These are phyloP conservation scores for Nothobranchius furzeri DNA, from an alignment of 2,113 vertebrate genomes.

Conservation along the genomic window DNA sequence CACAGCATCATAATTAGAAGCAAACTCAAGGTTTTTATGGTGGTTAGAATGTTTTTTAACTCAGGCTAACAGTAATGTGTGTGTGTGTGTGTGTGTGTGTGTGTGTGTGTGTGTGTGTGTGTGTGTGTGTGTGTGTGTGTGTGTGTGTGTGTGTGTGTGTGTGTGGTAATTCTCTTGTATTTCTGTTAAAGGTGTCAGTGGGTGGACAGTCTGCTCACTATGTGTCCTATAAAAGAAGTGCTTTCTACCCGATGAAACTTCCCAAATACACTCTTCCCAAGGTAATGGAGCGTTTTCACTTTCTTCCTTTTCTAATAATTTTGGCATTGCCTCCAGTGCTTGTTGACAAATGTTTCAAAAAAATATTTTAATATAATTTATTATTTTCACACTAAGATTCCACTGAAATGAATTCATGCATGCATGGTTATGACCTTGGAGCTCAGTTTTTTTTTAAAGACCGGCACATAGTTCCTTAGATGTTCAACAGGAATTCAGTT, in stretches of 20 bases:
- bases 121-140: too few species aligned
- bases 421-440: conserved; percentile 23
- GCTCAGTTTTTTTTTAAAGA: not conserved
- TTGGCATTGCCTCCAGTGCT: not conserved
- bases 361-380: not conserved
- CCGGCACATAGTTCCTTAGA: too few species aligned
- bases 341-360: not conserved
- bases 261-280: conserved; percentile 93
- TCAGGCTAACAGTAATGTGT: conserved; percentile 27
- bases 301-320: conserved; percentile 19
- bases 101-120: conserved; percentile 11
- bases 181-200: conserved; percentile 82
- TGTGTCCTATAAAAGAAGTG: conserved; percentile 87
- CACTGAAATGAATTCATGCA: conserved; percentile 19
- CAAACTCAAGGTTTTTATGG: conserved; percentile 30
- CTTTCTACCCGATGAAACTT: conserved; percentile 90
- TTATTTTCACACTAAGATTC: conserved; percentile 33
- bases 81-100: conserved; percentile 15
- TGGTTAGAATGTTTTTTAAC: conserved; percentile 18
- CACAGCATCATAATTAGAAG: conserved; percentile 40
- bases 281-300: conserved; percentile 71
- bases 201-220: conserved; percentile 90
- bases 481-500: too few species aligned
- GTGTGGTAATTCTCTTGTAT: conserved; percentile 15
- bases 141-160: conserved; percentile 24